These are phyloP conservation scores for Coranthus polyacanthus DNA, from an alignment of 2,797 vertebrate species.

Conservation along the genomic window DNA sequence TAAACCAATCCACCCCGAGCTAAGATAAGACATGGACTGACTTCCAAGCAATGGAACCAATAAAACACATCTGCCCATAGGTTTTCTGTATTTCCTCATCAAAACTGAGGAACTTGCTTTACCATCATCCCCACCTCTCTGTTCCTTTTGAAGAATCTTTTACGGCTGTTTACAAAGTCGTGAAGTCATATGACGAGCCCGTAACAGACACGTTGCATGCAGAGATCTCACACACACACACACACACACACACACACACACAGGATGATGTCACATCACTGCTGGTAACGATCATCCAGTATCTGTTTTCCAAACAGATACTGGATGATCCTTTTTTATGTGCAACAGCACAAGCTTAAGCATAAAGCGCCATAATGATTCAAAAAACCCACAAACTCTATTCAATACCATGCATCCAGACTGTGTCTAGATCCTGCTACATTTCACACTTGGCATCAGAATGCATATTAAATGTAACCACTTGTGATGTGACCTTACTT, in stretches of 20 bases:
- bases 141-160: slow-evolving; percentile 5
- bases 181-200: slow-evolving; percentile 4
- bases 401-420: neutral
- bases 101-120: slow-evolving; percentile 34
- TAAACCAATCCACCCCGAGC: slow-evolving; percentile 27
- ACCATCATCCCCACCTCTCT: neutral
- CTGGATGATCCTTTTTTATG: neutral
- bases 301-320: neutral
- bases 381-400: neutral
- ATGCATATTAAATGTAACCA: neutral
- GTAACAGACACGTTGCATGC: slow-evolving; percentile 7
- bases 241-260: neutral
- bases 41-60: neutral
- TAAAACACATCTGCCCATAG: neutral
- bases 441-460: neutral
- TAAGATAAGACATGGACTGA: slow-evolving; percentile 31
- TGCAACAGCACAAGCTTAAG: neutral
- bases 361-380: neutral
- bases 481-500: neutral
- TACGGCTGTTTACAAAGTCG: neutral
- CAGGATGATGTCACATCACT: neutral
- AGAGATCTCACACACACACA: neutral
- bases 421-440: neutral
- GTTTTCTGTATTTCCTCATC: slow-evolving; percentile 1
- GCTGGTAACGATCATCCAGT: neutral